Percentiles rank a stretch among this genome's conserved stretches.
phyloP scores from a whole-genome alignment of 2,888 invertebrate genomes.

The Clistopyga incitator region DNA sequence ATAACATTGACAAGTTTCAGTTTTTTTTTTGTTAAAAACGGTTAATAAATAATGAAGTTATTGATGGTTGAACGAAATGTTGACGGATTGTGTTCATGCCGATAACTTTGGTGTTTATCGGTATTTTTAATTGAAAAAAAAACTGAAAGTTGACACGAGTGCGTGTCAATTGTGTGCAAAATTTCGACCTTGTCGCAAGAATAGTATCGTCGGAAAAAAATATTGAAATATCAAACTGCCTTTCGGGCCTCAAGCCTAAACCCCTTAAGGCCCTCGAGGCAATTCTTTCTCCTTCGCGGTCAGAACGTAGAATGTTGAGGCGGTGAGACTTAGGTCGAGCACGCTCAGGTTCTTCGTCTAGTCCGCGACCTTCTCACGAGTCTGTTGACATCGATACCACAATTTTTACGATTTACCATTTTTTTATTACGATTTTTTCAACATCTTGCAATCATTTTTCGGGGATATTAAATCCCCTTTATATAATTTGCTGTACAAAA shows the following conservation, averaged over 20 bases:
- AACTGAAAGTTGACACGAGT: no score
- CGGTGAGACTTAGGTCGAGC: not conserved
- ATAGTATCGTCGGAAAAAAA: not conserved
- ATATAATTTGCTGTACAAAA: not conserved
- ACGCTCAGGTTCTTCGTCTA: not conserved
- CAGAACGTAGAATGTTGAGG: not conserved
- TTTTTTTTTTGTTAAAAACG: no score
- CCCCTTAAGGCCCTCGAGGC: not conserved
- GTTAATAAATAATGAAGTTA: no score
- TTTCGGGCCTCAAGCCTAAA: not conserved
- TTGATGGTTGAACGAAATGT: no score
- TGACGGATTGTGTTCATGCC: no score
- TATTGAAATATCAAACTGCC: not conserved
- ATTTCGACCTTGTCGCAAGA: no score
- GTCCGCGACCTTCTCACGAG: constrained; percentile 25
- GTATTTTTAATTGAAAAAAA: no score
- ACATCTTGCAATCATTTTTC: not conserved
- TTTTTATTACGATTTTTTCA: constrained; percentile 6
- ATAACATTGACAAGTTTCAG: no score
- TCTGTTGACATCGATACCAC: constrained; percentile 14
- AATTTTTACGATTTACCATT: no score
- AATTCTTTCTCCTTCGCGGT: not conserved
- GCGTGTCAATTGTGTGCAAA: no score
- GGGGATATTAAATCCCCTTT: not conserved
- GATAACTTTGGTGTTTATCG: no score